Evolutionary conservation across 2,888 invertebrate species (phyloP).

Genomic region (Lycophotia porphyrea): DNA sequence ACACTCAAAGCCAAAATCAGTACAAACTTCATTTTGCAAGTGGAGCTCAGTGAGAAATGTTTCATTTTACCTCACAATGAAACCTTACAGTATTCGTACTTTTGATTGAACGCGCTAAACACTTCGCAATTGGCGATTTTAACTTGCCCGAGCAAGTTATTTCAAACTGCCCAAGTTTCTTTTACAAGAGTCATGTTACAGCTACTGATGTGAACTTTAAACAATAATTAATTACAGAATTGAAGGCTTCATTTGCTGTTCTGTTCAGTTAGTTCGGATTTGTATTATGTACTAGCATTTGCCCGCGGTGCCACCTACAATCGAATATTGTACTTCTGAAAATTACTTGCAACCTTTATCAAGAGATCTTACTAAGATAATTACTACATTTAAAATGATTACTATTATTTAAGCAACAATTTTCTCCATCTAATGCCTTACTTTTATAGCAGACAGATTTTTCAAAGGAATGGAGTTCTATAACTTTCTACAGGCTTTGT

Average conservation of each 20-base stretch:
- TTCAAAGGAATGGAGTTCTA: constrained; percentile 21
- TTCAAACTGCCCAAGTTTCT: constrained; percentile 31
- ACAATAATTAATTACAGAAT: constrained; percentile 35
- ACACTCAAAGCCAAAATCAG: not conserved
- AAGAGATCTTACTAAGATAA: not conserved
- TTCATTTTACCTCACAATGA: not conserved
- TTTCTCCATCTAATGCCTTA: not conserved
- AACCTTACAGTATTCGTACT: constrained; percentile 26
- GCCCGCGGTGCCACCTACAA: not conserved
- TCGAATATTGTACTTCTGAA: not conserved
- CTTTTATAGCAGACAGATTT: constrained; percentile 10
- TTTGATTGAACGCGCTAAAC: constrained; percentile 45
- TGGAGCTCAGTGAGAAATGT: not conserved
- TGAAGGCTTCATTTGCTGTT: constrained; percentile 20
- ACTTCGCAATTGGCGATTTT: constrained; percentile 41
- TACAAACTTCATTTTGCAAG: not conserved
- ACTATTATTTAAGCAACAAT: not conserved
- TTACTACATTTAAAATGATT: not conserved
- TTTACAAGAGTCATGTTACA: constrained; percentile 35
- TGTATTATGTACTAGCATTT: not conserved
- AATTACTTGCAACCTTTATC: not conserved
- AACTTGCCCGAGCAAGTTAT: constrained; percentile 40
- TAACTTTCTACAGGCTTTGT: constrained; percentile 48
- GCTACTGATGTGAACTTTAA: constrained; percentile 14
- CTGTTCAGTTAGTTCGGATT: not conserved